phyloP scores from a whole-genome alignment of 2,113 vertebrate genomes.

The Hoplias malabaricus region DNA sequence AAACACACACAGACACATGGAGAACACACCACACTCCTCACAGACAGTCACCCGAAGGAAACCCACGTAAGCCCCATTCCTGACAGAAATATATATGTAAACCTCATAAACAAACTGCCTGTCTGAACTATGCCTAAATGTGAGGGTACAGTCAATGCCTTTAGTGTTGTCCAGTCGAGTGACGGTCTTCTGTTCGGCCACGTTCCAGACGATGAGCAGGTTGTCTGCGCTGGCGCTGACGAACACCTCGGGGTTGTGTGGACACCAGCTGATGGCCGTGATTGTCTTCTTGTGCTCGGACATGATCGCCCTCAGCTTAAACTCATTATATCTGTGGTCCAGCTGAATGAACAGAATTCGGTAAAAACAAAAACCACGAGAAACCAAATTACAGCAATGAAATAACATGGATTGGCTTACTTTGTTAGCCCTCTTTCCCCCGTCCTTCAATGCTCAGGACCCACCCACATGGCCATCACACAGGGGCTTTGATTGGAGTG shows the following conservation, averaged over 20 bases:
- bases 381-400: neutral
- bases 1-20: no score
- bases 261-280: conserved; percentile 96
- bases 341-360: conserved; percentile 49
- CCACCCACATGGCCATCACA: no score
- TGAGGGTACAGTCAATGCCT: conserved; percentile 71
- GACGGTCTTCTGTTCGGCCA: conserved; percentile 88
- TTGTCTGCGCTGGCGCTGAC: conserved; percentile 90
- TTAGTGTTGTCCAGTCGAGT: conserved; percentile 89
- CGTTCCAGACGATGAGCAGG: conserved; percentile 94
- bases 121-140: no score
- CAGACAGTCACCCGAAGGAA: no score
- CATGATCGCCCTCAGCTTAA: conserved; percentile 93
- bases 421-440: no score
- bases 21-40: no score
- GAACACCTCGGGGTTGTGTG: conserved; percentile 89
- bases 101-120: no score
- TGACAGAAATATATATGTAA: no score
- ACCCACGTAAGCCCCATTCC: no score
- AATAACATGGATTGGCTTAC: neutral
- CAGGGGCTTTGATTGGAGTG: no score
- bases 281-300: conserved; percentile 99
- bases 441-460: no score
- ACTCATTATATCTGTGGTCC: conserved; percentile 94
- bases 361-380: neutral